A percentile compares a stretch with the other conserved stretches of the same genome.
phyloP scores from a whole-genome alignment of 2,888 invertebrate genomes.

The Choristoneura rosaceana region DNA sequence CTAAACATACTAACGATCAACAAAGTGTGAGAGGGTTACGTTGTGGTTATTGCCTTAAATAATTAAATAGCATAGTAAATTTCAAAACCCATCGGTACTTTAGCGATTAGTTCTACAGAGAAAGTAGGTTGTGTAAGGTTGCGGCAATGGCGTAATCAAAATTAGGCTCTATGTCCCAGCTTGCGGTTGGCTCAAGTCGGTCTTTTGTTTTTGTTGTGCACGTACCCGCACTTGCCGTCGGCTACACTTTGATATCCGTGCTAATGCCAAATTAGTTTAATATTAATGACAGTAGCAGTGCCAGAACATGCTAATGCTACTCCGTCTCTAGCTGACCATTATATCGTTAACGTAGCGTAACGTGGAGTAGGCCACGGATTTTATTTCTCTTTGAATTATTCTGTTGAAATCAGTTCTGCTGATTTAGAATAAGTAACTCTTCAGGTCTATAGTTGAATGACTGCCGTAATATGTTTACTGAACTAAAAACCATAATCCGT shows the following conservation, averaged over 20 bases:
- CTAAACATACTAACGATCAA: neutral
- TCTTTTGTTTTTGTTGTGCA: conserved; percentile 34
- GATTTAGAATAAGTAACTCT: neutral
- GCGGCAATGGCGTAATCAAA: conserved; percentile 57
- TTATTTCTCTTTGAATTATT: conserved; percentile 1
- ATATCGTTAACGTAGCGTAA: conserved; percentile 10
- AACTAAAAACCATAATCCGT: too few species aligned
- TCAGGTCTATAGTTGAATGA: neutral
- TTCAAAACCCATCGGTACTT: conserved; percentile 41
- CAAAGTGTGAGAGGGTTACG: neutral
- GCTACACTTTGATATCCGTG: conserved; percentile 19
- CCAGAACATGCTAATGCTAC: conserved; percentile 21
- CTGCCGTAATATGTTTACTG: neutral
- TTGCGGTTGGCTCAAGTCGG: conserved; percentile 36
- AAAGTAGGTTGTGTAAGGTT: conserved; percentile 60
- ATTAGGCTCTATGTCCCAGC: conserved; percentile 37
- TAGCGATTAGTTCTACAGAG: conserved; percentile 58
- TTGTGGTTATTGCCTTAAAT: conserved; percentile 7
- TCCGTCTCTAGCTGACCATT: conserved; percentile 14
- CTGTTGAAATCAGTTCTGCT: neutral
- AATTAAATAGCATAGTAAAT: conserved; percentile 10
- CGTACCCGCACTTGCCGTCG: conserved; percentile 13
- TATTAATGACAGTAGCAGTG: conserved; percentile 25
- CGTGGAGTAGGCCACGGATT: conserved; percentile 6
- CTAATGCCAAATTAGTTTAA: conserved; percentile 38